Conservation (phyloP, 2,888 invertebrate species). For the Zeuzera pyrina region DNA sequence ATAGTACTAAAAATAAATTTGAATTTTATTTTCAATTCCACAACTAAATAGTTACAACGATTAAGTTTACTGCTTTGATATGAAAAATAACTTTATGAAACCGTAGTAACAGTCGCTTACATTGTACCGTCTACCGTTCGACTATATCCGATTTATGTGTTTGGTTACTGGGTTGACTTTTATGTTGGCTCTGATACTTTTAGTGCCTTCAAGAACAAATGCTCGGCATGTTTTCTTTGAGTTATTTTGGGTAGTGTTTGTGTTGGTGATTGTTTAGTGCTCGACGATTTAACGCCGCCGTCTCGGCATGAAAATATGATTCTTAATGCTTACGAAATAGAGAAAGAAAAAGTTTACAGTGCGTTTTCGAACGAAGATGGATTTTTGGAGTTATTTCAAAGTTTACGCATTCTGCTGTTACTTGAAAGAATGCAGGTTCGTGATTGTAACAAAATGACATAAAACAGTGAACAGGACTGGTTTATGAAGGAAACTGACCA, state of each 20-base stretch:
- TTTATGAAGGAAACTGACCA: too few species aligned
- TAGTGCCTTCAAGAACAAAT: slow-evolving; percentile 24
- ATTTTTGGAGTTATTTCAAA: too few species aligned
- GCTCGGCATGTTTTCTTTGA: slow-evolving; percentile 17
- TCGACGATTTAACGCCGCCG: too few species aligned
- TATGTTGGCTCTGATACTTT: slow-evolving; percentile 27
- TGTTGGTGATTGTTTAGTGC: slow-evolving; percentile 20
- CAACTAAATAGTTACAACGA: too few species aligned
- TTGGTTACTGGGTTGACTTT: slow-evolving; percentile 30
- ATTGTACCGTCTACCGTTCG: slow-evolving; percentile 14
- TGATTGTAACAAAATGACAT: background rate
- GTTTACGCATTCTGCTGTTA: slow-evolving; percentile 1
- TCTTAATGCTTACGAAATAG: too few species aligned
- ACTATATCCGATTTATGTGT: slow-evolving; percentile 30
- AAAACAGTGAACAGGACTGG: background rate
- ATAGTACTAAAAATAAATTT: too few species aligned
- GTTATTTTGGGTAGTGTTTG: slow-evolving; percentile 22
- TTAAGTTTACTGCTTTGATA: too few species aligned
- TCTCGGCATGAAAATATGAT: too few species aligned
- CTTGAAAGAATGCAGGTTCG: background rate
- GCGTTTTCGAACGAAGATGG: too few species aligned
- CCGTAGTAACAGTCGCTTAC: background rate
- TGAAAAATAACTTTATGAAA: too few species aligned
- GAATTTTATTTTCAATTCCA: too few species aligned
- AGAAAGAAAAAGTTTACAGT: too few species aligned